Evolutionary conservation across 2,113 vertebrate species (phyloP), one percentile per base, ranked within the genome.

Genomic region (Forbesichthys agassizii): DNA sequence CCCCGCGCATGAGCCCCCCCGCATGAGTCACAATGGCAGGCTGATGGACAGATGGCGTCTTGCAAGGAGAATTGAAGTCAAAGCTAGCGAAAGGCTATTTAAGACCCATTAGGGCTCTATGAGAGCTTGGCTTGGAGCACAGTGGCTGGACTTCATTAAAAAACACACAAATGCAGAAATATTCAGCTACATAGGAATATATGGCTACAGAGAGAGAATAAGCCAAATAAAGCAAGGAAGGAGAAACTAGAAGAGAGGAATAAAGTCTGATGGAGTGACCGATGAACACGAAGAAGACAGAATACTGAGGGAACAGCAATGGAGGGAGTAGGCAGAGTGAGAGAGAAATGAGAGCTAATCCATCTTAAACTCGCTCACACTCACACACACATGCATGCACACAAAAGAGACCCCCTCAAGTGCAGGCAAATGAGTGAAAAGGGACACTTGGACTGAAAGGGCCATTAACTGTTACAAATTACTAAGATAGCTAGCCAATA

Each of bases 21-120:
- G 54, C 57, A 36, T 80, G 77, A 84, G 59, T 88, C 82, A 76
- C 73, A 3, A 4, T 33, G 73, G 12, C 12, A 68, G 65, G 79
- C 64, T 85, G 88, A 89, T 77, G 75, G 88, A 90, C 86, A 86
- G 80, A 88, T 84, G 86, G 84, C 84, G 74, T 71, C 70, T 67
- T 18, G 48, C 61, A 64, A 3, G 3, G 71, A 79, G 84, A 76
- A 77, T 16, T 80, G 72, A 81, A 81, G 83, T 77, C 72, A 64
- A 82, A 81, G 71, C 78, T 81, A 71, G 79, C 83, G 52, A 20
- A 33, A 59, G 78, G 79, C 72, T 87, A 86, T 90, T 88, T 90
- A 87, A 80, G 83, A 74, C 55, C 85, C 88, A 90, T 90, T 88
- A 88, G 82, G 80, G 71, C 60, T 85, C 82, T 75, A 59, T 36